A percentile compares a stretch with the other conserved stretches of the same genome.
These are phyloP conservation scores for Patiria miniata DNA, from an alignment of 35 echinoderm and acorn worm genomes.

Conservation along the genomic window DNA sequence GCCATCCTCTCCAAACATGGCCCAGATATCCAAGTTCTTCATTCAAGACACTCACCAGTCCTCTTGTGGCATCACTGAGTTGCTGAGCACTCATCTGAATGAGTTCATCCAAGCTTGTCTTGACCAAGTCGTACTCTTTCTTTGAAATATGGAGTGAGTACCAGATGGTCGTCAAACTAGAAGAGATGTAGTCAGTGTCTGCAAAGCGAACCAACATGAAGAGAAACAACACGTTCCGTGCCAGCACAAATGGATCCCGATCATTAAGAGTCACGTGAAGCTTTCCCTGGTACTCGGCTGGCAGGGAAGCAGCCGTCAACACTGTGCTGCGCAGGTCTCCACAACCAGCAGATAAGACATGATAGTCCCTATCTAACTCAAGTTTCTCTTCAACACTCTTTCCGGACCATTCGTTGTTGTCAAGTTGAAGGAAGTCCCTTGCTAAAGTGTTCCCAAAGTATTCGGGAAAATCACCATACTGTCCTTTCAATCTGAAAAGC, in stretches of 20 bases:
- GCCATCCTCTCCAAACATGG: constrained; percentile 55
- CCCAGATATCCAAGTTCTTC: neutral
- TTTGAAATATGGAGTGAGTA: constrained; percentile 41
- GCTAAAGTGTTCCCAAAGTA: neutral
- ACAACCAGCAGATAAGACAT: constrained; percentile 41
- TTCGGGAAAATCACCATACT: neutral
- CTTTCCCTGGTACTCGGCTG: constrained; percentile 44
- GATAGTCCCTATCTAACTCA: constrained; percentile 13
- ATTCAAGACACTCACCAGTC: constrained; percentile 6
- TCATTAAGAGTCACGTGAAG: constrained; percentile 55
- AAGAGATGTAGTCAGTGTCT: neutral
- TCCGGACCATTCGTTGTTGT: neutral
- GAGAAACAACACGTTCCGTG: constrained; percentile 56
- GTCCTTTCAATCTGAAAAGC: neutral
- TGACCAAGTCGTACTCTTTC: constrained; percentile 14
- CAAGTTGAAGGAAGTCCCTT: neutral
- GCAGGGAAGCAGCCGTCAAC: constrained; percentile 57
- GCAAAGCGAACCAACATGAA: constrained; percentile 40
- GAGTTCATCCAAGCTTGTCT: neutral
- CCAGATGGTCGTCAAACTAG: constrained; percentile 38
- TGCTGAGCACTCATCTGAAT: neutral
- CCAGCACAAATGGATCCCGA: constrained; percentile 32
- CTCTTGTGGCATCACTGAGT: constrained; percentile 1
- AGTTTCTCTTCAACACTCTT: neutral
- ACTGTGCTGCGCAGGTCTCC: constrained; percentile 60